These are phyloP conservation scores for Malthinus seriepunctatus DNA, from an alignment of 2,888 invertebrate species.

Conservation along the genomic window DNA sequence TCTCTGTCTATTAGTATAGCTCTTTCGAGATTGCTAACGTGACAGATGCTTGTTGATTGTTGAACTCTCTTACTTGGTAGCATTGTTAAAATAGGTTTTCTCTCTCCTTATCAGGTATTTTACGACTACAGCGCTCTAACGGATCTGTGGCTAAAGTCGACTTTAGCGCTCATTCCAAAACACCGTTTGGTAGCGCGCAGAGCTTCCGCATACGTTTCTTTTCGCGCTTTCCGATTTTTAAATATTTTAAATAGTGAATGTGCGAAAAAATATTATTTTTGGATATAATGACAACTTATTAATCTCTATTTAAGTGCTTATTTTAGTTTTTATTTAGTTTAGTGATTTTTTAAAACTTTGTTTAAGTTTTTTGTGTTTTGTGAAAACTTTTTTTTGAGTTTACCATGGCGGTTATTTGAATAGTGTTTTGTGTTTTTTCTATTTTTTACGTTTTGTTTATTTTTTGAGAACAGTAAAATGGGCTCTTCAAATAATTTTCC, in stretches of 20 bases:
- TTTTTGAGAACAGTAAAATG: conserved; percentile 3
- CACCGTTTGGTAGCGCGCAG: conserved; percentile 20
- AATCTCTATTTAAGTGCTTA: neutral
- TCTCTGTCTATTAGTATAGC: conserved; percentile 21
- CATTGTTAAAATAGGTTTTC: conserved; percentile 20
- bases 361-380: conserved; percentile 1
- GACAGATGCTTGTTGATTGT: conserved; percentile 39
- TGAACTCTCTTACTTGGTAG: conserved; percentile 27
- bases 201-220: conserved; percentile 15
- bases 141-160: conserved; percentile 34
- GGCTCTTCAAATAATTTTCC: neutral
- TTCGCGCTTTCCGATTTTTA: conserved; percentile 25
- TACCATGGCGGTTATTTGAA: conserved; percentile 5
- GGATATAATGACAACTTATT: conserved; percentile 1
- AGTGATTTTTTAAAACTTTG: neutral
- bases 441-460: conserved; percentile 7
- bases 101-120: conserved; percentile 9
- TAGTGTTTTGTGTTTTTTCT: conserved; percentile 11
- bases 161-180: conserved; percentile 35
- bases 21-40: conserved; percentile 23
- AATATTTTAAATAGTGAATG: conserved; percentile 14
- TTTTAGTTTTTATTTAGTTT: neutral
- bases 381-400: conserved; percentile 8
- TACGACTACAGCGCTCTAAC: conserved; percentile 30
- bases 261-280: conserved; percentile 6